A percentile compares a stretch with the other conserved stretches of the same genome.
Evolutionary conservation across 2,888 invertebrate genomes (phyloP).

Genomic region (Notodonta ziczac): DNA sequence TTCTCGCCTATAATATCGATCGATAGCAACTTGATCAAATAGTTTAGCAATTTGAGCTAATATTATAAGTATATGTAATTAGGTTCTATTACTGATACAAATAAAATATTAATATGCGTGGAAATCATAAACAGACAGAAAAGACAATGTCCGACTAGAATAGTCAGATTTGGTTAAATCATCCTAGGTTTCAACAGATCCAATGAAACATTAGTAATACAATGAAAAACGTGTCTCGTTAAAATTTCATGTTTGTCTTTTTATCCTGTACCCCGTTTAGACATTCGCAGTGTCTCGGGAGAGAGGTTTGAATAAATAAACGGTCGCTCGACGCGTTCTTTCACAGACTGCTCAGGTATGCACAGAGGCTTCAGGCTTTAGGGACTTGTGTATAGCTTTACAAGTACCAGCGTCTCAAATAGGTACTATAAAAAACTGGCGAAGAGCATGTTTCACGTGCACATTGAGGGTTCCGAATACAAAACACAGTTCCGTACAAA

Average conservation of each 20-base stretch:
- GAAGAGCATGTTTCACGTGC: too few species aligned
- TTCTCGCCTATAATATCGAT: too few species aligned
- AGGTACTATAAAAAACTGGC: neutral
- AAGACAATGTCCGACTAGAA: too few species aligned
- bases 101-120: neutral
- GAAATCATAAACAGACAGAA: neutral
- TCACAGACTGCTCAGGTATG: constrained; percentile 56
- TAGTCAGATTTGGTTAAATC: neutral
- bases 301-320: constrained; percentile 59
- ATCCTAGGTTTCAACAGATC: neutral
- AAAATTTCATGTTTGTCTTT: constrained; percentile 28
- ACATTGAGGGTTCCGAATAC: too few species aligned
- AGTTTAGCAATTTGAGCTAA: too few species aligned
- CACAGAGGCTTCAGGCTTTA: constrained; percentile 47
- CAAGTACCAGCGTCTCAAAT: neutral
- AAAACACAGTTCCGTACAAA: too few species aligned
- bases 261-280: constrained; percentile 27
- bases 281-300: constrained; percentile 27
- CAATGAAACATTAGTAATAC: constrained; percentile 11
- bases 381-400: constrained; percentile 33
- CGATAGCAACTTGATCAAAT: too few species aligned
- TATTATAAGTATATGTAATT: too few species aligned
- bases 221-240: constrained; percentile 17
- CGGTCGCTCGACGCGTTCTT: constrained; percentile 51
- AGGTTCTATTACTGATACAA: too few species aligned